Conservation (phyloP, 1,140 invertebrate genomes). For the Colletes latitarsis region DNA sequence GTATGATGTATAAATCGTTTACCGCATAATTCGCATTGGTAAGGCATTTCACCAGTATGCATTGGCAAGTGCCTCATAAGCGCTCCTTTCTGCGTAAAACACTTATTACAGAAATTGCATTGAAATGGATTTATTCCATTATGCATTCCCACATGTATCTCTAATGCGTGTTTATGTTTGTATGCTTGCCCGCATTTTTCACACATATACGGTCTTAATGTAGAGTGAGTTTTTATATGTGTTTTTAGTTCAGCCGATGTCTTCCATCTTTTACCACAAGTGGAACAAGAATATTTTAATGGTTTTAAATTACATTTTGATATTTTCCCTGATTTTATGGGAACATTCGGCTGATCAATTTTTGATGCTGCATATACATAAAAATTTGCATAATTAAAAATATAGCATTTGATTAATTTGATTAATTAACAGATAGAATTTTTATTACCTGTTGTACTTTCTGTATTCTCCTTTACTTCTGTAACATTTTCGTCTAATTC, state of each 20-base stretch:
- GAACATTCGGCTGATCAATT: constrained; percentile 16
- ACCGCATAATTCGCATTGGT: constrained; percentile 86
- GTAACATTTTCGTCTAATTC: constrained; percentile 16
- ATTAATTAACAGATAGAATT: not conserved
- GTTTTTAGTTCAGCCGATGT: constrained; percentile 75
- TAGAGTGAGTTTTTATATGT: constrained; percentile 78
- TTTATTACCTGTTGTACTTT: constrained; percentile 28
- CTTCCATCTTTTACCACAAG: constrained; percentile 77
- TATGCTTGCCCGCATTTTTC: constrained; percentile 85
- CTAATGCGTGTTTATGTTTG: constrained; percentile 84
- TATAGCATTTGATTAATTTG: not conserved
- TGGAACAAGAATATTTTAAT: constrained; percentile 70
- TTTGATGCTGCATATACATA: not conserved
- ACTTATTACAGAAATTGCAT: constrained; percentile 89
- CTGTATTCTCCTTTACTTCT: constrained; percentile 32
- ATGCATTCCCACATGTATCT: constrained; percentile 86
- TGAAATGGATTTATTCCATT: constrained; percentile 87
- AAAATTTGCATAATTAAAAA: not conserved
- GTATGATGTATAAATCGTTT: constrained; percentile 87
- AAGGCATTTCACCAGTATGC: constrained; percentile 86
- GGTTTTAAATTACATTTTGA: constrained; percentile 59
- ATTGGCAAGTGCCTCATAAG: constrained; percentile 85
- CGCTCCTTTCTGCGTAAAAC: constrained; percentile 86
- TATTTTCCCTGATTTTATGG: constrained; percentile 51
- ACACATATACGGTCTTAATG: constrained; percentile 80